A percentile compares a stretch with the other conserved stretches of the same genome.
These are phyloP conservation scores for Liodrosophila aerea DNA, from an alignment of 2,888 invertebrate species.

Conservation along the genomic window DNA sequence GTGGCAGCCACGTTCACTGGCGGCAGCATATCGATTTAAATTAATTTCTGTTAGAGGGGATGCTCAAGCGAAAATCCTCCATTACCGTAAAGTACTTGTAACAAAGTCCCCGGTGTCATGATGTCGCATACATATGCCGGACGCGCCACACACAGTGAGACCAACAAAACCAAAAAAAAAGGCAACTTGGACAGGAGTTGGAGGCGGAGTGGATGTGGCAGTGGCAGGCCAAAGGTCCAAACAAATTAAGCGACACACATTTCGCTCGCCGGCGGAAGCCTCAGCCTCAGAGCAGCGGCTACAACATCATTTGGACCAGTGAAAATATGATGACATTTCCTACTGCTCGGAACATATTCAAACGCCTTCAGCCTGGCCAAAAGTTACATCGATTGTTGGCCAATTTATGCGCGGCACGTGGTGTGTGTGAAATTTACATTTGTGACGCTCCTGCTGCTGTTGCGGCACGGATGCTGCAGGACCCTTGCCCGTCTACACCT, in stretches of 20 bases:
- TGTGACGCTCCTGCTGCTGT: conserved; percentile 35
- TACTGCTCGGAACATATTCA: conserved; percentile 35
- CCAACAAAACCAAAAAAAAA: conserved; percentile 26
- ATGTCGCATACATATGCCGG: conserved; percentile 68
- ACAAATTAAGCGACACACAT: conserved; percentile 79
- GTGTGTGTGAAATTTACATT: conserved; percentile 63
- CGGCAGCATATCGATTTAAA: conserved; percentile 81
- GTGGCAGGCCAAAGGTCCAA: conserved; percentile 40
- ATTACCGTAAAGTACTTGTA: conserved; percentile 82
- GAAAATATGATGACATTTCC: conserved; percentile 78
- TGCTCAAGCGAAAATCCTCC: conserved; percentile 82
- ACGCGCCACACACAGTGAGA: conserved; percentile 29
- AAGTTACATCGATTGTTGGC: conserved; percentile 72
- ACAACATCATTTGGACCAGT: conserved; percentile 41
- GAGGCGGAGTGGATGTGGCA: conserved; percentile 2
- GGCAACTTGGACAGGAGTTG: conserved; percentile 16
- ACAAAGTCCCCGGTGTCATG: conserved; percentile 78
- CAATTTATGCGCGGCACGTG: conserved; percentile 81
- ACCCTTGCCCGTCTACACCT: conserved; percentile 32
- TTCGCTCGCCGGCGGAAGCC: conserved; percentile 28
- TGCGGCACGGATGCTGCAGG: conserved; percentile 26
- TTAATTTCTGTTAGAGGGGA: conserved; percentile 82
- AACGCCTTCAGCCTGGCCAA: conserved; percentile 40
- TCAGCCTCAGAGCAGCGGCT: conserved; percentile 19
- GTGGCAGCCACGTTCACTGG: conserved; percentile 55